phyloP scores from a whole-genome alignment of 2,113 vertebrate genomes.

The Psophia crepitans region DNA sequence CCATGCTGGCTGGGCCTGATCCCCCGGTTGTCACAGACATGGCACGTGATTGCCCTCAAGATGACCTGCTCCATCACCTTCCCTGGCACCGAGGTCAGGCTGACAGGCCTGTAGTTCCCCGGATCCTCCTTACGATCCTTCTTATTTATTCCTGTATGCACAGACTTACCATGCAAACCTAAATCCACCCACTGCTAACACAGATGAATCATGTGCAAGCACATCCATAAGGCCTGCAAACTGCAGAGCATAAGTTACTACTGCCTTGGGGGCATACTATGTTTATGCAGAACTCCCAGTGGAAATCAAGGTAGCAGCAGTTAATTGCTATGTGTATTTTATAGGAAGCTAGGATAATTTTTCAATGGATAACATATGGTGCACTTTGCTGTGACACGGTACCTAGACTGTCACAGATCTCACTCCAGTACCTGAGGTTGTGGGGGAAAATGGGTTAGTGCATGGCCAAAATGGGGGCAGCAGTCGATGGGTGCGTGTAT shows the following conservation, averaged over 20 bases:
- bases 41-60: too few species aligned
- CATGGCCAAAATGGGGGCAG: neutral
- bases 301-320: conserved; percentile 25
- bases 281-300: neutral
- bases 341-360: neutral
- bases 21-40: too few species aligned
- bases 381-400: neutral
- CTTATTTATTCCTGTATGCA: neutral
- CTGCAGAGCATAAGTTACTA: neutral
- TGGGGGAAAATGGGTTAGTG: neutral
- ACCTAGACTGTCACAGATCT: neutral
- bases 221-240: neutral
- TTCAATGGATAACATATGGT: neutral
- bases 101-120: too few species aligned
- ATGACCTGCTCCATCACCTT: too few species aligned
- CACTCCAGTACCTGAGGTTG: neutral
- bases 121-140: too few species aligned
- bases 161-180: neutral
- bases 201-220: neutral
- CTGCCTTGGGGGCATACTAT: neutral
- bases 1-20: too few species aligned
- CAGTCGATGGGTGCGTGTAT: neutral
- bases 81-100: too few species aligned
- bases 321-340: neutral
- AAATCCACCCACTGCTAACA: neutral